Evolutionary conservation across 2,113 vertebrate species (phyloP).

Genomic region (Camarhynchus parvulus): DNA sequence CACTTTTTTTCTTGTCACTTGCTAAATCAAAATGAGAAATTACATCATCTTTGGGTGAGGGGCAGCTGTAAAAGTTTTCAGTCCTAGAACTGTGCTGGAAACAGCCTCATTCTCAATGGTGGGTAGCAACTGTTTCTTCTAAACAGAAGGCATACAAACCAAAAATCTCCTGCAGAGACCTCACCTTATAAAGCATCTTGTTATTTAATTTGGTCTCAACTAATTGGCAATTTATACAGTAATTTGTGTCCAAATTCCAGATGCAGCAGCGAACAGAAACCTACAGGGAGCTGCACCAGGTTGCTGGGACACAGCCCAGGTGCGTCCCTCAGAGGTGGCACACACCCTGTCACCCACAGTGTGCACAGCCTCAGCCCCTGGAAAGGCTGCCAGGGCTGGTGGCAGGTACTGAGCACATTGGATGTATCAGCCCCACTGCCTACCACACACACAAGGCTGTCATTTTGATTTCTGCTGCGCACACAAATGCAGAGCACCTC

Average conservation of each 20-base stretch:
- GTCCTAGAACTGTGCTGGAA: background rate
- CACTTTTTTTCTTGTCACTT: background rate
- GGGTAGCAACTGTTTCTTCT: background rate
- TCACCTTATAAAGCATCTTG: background rate
- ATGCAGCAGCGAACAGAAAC: background rate
- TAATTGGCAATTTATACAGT: background rate
- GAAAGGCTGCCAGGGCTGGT: background rate
- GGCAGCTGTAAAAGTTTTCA: background rate
- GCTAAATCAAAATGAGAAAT: background rate
- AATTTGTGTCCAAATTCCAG: background rate
- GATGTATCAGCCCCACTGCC: background rate
- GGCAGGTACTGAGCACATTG: background rate
- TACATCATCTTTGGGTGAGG: background rate
- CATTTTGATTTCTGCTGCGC: background rate
- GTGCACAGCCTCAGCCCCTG: accelerated
- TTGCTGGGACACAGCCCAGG: background rate
- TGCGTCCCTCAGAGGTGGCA: background rate
- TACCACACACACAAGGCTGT: background rate
- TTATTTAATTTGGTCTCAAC: background rate
- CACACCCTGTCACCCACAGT: accelerated
- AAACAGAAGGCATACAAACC: background rate
- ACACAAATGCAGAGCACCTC: background rate
- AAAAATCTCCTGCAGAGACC: background rate
- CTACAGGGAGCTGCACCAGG: background rate
- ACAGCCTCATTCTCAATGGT: background rate